phyloP scores from a whole-genome alignment of 2,888 invertebrate genomes.

The Tetranychus truncatus region DNA sequence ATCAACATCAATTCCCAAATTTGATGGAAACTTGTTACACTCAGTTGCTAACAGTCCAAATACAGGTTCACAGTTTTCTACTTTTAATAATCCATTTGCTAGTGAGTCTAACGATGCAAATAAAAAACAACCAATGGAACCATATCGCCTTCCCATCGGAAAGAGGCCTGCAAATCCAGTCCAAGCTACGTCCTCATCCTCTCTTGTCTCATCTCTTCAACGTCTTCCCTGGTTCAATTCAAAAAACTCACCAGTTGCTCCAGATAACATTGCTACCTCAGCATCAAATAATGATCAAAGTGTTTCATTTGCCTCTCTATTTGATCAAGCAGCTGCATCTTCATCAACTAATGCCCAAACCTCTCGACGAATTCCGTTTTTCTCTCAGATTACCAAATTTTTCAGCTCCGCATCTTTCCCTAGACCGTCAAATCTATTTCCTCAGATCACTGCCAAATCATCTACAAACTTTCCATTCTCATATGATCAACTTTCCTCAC shows the following conservation, averaged over 20 bases:
- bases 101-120: not conserved
- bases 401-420: not conserved
- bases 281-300: not conserved
- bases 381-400: slow-evolving; percentile 8
- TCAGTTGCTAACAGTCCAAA: not conserved
- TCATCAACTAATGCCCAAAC: not conserved
- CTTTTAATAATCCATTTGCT: not conserved
- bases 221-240: not conserved
- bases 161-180: not conserved
- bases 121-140: not conserved
- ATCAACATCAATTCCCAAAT: not conserved
- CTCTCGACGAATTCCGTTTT: slow-evolving; percentile 5
- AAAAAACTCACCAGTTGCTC: not conserved
- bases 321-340: not conserved
- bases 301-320: not conserved
- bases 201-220: not conserved
- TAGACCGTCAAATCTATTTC: not conserved
- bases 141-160: slow-evolving; percentile 8
- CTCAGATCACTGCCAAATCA: slow-evolving; percentile 2
- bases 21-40: not conserved
- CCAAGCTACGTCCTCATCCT: not conserved
- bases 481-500: not conserved
- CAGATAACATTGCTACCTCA: not conserved
- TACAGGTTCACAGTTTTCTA: not conserved
- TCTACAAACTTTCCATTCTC: not conserved